Conservation (phyloP, 2,888 invertebrate genomes). For the Crossocerus cetratus region DNA sequence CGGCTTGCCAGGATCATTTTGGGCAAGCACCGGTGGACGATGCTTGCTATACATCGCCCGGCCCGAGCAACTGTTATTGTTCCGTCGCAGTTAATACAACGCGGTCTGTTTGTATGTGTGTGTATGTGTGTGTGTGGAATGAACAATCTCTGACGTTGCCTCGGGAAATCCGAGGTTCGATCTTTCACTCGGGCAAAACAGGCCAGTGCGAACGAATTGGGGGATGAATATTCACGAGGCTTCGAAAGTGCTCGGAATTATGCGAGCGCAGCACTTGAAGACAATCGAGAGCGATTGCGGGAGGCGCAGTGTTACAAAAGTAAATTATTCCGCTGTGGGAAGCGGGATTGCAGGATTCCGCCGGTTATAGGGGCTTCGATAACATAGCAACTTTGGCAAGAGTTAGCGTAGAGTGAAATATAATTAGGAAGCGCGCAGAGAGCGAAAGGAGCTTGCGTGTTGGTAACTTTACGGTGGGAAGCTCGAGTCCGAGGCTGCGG, state of each 20-base stretch:
- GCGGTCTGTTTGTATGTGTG: no score
- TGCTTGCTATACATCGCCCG: no score
- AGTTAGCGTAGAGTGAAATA: conserved; percentile 50
- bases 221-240: conserved; percentile 17
- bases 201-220: conserved; percentile 38
- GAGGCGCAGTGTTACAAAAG: conserved; percentile 10
- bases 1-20: no score
- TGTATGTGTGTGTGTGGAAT: no score
- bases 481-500: conserved; percentile 4
- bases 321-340: conserved; percentile 37
- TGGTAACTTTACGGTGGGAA: conserved; percentile 34
- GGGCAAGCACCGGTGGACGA: background rate
- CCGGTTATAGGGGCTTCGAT: no score
- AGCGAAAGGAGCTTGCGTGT: conserved; percentile 37
- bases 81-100: no score
- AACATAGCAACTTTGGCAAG: conserved; percentile 17
- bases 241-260: conserved; percentile 46
- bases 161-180: no score
- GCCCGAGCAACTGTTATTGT: no score
- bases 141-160: no score
- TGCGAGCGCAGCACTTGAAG: conserved; percentile 34
- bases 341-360: no score
- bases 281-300: conserved; percentile 41
- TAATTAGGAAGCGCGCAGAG: conserved; percentile 52
- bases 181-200: conserved; percentile 30